A percentile compares a stretch with the other conserved stretches of the same genome.
Evolutionary conservation across 2,888 invertebrate genomes (phyloP).

Genomic region (Pinctada fucata): DNA sequence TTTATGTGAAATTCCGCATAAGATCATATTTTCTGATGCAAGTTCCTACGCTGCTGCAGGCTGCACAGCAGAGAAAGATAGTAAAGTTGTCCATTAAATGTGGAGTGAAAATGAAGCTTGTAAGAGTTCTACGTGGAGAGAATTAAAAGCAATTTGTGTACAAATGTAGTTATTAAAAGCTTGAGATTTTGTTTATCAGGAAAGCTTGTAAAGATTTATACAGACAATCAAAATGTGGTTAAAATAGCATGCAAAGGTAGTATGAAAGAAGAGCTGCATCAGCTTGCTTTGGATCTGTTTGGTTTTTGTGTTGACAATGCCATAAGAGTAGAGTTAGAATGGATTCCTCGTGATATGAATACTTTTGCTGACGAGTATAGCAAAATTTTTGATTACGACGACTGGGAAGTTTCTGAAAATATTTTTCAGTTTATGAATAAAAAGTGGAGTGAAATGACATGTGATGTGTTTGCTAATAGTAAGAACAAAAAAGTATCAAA

Average conservation of each 20-base stretch:
- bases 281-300: constrained; percentile 23
- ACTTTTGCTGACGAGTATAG: constrained; percentile 23
- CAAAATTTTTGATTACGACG: constrained; percentile 24
- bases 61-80: not conserved
- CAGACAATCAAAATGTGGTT: constrained; percentile 10
- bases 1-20: not conserved
- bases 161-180: constrained; percentile 6
- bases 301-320: constrained; percentile 5
- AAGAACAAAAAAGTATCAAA: constrained; percentile 15
- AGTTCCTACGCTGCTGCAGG: constrained; percentile 9
- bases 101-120: constrained; percentile 7
- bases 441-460: not conserved
- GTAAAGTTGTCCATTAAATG: constrained; percentile 14
- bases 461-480: constrained; percentile 14
- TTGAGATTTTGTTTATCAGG: constrained; percentile 5
- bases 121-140: constrained; percentile 25
- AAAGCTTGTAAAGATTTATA: constrained; percentile 15
- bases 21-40: constrained; percentile 16
- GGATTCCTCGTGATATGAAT: constrained; percentile 29
- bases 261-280: constrained; percentile 21
- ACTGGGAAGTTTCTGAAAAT: constrained; percentile 21
- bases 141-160: constrained; percentile 14
- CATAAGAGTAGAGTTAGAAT: constrained; percentile 32
- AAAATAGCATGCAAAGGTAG: constrained; percentile 12
- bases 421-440: constrained; percentile 23